A percentile compares a stretch with the other conserved stretches of the same genome.
These are phyloP conservation scores for Furnarius figulus DNA, from an alignment of 2,113 vertebrate genomes.

Conservation along the genomic window DNA sequence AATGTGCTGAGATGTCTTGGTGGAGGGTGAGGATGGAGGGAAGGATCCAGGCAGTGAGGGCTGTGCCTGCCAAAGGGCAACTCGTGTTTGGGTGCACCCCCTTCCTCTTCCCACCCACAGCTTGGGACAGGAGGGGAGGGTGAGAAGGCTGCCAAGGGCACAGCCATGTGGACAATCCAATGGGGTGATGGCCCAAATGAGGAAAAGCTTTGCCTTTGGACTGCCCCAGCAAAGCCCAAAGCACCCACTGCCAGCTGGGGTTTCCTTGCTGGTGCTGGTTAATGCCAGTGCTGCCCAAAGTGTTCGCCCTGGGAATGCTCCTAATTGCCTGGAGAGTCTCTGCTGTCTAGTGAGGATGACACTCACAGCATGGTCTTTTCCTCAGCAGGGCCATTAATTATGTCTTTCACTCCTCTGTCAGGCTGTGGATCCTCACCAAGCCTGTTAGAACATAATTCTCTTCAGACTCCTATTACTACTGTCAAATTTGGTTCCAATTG, in stretches of 20 bases:
- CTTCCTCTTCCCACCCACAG: background rate
- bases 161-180: background rate
- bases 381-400: background rate
- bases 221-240: background rate
- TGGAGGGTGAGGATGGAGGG: background rate
- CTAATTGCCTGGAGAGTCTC: background rate
- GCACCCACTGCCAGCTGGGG: fast-evolving
- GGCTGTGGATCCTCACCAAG: background rate
- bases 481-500: background rate
- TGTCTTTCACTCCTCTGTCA: background rate
- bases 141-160: background rate
- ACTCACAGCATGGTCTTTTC: background rate
- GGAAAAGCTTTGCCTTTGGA: background rate
- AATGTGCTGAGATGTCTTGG: background rate
- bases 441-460: background rate
- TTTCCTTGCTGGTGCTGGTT: background rate
- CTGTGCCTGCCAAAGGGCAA: fast-evolving
- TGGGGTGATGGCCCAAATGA: fast-evolving
- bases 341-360: background rate
- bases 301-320: background rate
- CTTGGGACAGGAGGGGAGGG: background rate
- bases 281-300: fast-evolving
- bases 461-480: constrained; percentile 17
- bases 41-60: background rate
- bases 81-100: background rate